Percentiles rank a stretch among this genome's conserved stretches.
Conservation (phyloP, 2,113 vertebrate genomes). For the Progne subis region DNA sequence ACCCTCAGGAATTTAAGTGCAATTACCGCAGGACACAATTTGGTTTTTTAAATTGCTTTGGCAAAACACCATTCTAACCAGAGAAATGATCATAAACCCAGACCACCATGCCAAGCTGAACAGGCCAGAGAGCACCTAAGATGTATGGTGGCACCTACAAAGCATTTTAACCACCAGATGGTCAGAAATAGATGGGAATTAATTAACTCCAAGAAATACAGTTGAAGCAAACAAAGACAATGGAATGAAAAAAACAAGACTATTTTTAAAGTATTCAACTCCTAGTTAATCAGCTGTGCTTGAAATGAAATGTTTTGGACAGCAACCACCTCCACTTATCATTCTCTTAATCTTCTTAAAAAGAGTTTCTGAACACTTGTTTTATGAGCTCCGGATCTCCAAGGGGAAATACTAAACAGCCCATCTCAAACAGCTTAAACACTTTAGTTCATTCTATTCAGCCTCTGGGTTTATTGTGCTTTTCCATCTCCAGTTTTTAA, state of each 20-base stretch:
- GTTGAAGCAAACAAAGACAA: neutral
- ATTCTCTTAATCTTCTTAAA: neutral
- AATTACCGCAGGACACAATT: neutral
- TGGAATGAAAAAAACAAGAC: neutral
- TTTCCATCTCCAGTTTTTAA: neutral
- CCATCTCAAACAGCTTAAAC: neutral
- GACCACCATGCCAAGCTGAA: neutral
- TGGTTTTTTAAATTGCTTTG: neutral
- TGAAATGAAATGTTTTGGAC: neutral
- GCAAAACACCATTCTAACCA: neutral
- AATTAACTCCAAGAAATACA: fast-evolving
- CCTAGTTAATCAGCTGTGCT: neutral
- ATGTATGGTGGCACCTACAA: neutral
- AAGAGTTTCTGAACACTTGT: neutral
- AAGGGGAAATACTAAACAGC: neutral
- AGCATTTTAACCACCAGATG: neutral
- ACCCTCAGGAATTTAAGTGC: neutral
- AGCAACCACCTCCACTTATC: neutral
- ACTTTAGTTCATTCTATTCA: neutral
- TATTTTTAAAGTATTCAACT: neutral
- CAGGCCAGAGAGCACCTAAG: neutral
- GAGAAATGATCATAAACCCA: fast-evolving
- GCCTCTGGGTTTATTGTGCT: neutral
- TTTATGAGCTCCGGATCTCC: neutral
- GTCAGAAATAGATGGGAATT: neutral